Base-by-base conservation (phyloP, 2,113 vertebrate species). In the Pao palembangensis region DNA sequence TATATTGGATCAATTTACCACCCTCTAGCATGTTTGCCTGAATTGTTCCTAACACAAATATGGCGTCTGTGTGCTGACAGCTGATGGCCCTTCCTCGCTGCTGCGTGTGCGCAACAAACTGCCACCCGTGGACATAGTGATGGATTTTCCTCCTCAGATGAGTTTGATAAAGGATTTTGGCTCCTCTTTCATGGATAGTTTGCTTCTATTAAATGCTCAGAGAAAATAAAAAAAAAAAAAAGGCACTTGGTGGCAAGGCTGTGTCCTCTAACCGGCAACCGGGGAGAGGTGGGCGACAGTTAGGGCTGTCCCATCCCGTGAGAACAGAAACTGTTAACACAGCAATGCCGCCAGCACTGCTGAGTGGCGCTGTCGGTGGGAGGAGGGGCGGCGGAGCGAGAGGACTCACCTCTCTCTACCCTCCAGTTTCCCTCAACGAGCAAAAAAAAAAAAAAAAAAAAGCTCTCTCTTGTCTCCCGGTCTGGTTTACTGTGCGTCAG, bases 241-340 rank as follows among this genome's bases (percentile, higher is more conserved):
- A 82, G 75, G 79, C 55, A 47, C 74, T 80, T 67, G 64, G 73
- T 79, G 72, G 75, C 70, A 76, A 70, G 31, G 23, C 66, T 41
- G 47, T 57, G 64, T 78, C 55, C n/a, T 82, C 76, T 74, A 71
- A 83, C 66, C 61, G 71, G 58, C 71, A 71, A 75, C 71, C 70
- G 64, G 85, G 79, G 67, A 67, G 80, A 86, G 82, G 82, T 82
- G 85, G 81, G 71, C 67, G 78, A 87, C 82, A 79, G 81, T 83
- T 83, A 73, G 79, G 76, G 79, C 82, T 86, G 82, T 83, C 79
- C 77, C 59, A 41, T 89, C 90, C 88, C 85, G 70, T 80, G 86
- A 89, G 89, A 80, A 79, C 75, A 83, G 79, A 87, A 89, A 89
- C 80, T 89, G 87, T 88, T 85, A 91, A 88, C 85, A 88, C 86